phyloP scores from a whole-genome alignment of 2,113 vertebrate species.

The Eonycteris spelaea region DNA sequence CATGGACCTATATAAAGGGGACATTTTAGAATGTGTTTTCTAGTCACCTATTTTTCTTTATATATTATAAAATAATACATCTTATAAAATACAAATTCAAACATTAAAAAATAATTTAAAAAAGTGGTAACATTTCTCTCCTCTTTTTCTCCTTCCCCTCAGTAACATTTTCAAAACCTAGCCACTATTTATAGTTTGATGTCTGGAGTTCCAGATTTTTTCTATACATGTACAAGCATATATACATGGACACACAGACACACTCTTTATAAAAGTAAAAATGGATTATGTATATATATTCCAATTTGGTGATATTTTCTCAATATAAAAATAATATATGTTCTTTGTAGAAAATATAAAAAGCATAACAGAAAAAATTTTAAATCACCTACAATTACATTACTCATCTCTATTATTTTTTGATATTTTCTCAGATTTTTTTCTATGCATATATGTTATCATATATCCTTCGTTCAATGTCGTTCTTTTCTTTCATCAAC shows the following conservation, averaged over 20 bases:
- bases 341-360: background rate
- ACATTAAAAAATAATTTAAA: background rate
- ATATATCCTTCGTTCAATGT: background rate
- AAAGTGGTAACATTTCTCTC: background rate
- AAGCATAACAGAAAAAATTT: background rate
- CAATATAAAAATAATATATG: background rate
- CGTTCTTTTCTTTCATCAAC: background rate
- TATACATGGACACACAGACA: background rate
- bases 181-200: background rate
- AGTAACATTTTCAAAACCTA: background rate
- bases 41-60: background rate
- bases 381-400: background rate
- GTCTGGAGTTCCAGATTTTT: background rate
- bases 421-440: background rate
- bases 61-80: background rate
- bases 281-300: background rate
- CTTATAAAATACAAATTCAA: conserved; percentile 8
- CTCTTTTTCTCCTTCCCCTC: background rate
- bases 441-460: background rate
- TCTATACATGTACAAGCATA: background rate
- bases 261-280: background rate
- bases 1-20: background rate
- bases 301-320: background rate
- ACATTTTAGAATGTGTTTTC: background rate
- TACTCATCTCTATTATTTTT: background rate